Evolutionary conservation across 2,797 vertebrate genomes (phyloP).

Genomic region (Cottoperca gobio): DNA sequence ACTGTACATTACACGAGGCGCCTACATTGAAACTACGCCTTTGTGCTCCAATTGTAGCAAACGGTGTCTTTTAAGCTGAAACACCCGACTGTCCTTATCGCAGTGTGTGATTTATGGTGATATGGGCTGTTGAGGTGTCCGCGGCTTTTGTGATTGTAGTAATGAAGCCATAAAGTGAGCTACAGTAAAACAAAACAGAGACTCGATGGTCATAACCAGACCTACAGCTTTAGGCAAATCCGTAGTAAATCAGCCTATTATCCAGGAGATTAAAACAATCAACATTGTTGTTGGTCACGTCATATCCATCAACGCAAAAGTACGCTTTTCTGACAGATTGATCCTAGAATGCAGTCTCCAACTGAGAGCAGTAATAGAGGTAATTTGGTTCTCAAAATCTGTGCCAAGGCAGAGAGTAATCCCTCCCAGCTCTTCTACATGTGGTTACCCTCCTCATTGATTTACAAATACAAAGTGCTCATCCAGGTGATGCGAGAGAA

Average conservation of each 20-base stretch:
- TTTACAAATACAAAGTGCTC: slow-evolving; percentile 96
- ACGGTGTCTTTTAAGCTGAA: slow-evolving; percentile 80
- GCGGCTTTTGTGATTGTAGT: slow-evolving; percentile 94
- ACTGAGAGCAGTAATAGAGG: slow-evolving; percentile 93
- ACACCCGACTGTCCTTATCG: slow-evolving; percentile 85
- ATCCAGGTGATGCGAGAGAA: slow-evolving; percentile 91
- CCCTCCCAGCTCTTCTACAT: slow-evolving; percentile 73
- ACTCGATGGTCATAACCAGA: slow-evolving; percentile 94
- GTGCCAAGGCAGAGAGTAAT: slow-evolving; percentile 86
- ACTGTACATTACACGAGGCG: background rate
- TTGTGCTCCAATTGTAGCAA: slow-evolving; percentile 43
- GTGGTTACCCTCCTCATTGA: slow-evolving; percentile 90
- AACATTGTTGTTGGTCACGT: slow-evolving; percentile 95
- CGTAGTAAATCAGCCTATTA: slow-evolving; percentile 94
- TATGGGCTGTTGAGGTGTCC: slow-evolving; percentile 92
- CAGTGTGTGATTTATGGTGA: slow-evolving; percentile 93
- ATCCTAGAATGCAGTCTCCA: slow-evolving; percentile 89
- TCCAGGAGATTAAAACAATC: slow-evolving; percentile 86
- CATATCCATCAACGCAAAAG: slow-evolving; percentile 96
- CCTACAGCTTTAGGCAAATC: slow-evolving; percentile 92
- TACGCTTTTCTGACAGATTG: slow-evolving; percentile 93
- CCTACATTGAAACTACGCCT: slow-evolving; percentile 1
- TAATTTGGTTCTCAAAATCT: slow-evolving; percentile 76
- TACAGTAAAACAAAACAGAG: slow-evolving; percentile 95
- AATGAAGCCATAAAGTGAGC: slow-evolving; percentile 98